Evolutionary conservation across 2,113 vertebrate genomes (phyloP).

Genomic region (Austrofundulus limnaeus): DNA sequence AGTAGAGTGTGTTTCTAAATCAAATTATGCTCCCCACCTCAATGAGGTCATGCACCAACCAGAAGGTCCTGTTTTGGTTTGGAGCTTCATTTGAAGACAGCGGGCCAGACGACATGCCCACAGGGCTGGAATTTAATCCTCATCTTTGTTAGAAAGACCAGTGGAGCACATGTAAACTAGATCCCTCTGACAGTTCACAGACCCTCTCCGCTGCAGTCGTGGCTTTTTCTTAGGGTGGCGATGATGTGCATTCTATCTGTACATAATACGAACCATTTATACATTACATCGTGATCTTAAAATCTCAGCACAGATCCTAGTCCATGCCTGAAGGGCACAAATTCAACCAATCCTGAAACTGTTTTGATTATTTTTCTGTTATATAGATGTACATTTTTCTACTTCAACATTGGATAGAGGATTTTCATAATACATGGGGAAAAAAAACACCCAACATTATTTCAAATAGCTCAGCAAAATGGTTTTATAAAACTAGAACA

Average conservation of each 20-base stretch:
- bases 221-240: conserved; percentile 24
- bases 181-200: conserved; percentile 41
- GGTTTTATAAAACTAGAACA: no score
- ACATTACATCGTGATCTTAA: background rate
- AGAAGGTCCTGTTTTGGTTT: conserved; percentile 47
- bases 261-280: background rate
- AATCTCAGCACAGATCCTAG: no score
- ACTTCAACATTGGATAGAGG: no score
- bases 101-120: conserved; percentile 29
- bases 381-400: no score
- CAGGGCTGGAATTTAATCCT: conserved; percentile 51
- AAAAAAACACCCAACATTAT: no score
- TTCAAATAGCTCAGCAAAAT: no score
- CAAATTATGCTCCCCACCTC: conserved; percentile 39
- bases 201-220: background rate
- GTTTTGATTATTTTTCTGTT: no score
- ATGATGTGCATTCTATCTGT: background rate
- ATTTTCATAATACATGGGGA: no score
- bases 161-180: conserved; percentile 39
- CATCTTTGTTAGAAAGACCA: conserved; percentile 29
- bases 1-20: conserved; percentile 15
- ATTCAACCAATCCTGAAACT: background rate
- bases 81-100: conserved; percentile 38
- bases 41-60: conserved; percentile 47
- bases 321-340: background rate